Conservation (phyloP, 2,113 vertebrate genomes). For the Alligator mississippiensis region DNA sequence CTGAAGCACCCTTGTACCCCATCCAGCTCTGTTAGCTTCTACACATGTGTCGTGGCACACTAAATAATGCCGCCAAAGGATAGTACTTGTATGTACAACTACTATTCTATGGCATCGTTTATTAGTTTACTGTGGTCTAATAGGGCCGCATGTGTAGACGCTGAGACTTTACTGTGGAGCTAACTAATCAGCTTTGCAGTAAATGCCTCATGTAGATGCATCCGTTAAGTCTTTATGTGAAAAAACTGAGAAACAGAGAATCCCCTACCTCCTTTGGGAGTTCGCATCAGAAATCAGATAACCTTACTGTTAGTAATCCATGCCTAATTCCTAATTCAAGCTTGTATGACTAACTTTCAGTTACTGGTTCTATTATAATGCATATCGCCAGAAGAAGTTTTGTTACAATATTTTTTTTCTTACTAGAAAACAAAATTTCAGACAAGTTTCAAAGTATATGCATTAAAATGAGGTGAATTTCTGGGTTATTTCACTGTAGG, state of each 20-base stretch:
- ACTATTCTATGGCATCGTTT: too few relatives aligned
- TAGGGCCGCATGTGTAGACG: too few relatives aligned
- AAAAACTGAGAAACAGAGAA: background rate
- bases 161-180: too few relatives aligned
- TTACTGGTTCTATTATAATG: too few relatives aligned
- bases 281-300: background rate
- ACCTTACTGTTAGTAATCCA: background rate
- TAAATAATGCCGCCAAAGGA: too few relatives aligned
- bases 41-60: too few relatives aligned
- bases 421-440: background rate
- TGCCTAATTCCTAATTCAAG: background rate
- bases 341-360: background rate
- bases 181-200: too few relatives aligned
- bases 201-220: too few relatives aligned
- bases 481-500: background rate
- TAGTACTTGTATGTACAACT: too few relatives aligned
- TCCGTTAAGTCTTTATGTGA: background rate
- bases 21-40: too few relatives aligned
- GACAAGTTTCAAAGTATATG: background rate
- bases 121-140: too few relatives aligned
- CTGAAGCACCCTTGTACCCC: too few relatives aligned
- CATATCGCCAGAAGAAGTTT: rapidly evolving
- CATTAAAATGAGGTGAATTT: background rate
- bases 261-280: background rate
- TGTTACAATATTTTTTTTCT: background rate